Base-by-base conservation (phyloP, 2,797 vertebrate species). In the Spatula clypeata region DNA sequence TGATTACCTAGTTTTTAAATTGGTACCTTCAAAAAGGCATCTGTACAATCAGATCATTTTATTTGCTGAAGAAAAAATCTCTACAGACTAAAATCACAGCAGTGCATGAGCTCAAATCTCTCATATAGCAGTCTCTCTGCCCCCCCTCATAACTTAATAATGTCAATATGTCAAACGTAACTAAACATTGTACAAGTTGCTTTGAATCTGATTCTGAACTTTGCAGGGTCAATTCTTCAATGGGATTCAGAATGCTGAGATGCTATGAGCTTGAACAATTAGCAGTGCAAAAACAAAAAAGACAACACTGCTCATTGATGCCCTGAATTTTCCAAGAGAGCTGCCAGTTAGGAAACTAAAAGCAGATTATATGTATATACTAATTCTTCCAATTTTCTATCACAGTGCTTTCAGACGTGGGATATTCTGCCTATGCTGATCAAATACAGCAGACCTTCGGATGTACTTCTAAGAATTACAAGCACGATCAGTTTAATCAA, bases 351-450 rank as follows among this genome's bases (percentile, higher is more conserved):
- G 34, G 64, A 31, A 73, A 65, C 72, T 84, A 40, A 94, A 96
- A 85, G 83, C 49, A 94, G 92, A 89, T 96, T 96, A 90, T 60
- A 88, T 20, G 18, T 40, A 84, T 58, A 36, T 31, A 92, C 70
- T 93, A 94, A 93, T 88, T 86, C 92, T 81, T 49, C 73, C 92
- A 69, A 72, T 96, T 88, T 93, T 36, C 42, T 65, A 76, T 72
- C 77, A 17, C 14, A 3, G 40, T 24, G 76, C 88, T 93, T 92
- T 92, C 42, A 86, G 76, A 81, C 90, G 70, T 40, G 54, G 86
- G 90, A 93, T 95, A 93, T 95, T 60, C 66, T 92, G 88, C 18
- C 90, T 93, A 6, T 54, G 82, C 88, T 91, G 88, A 66, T 90
- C 90, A 66, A 87, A 91, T 26, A 74, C 64, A 11, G 83, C 86